These are phyloP conservation scores for Autographa pulchrina DNA, from an alignment of 2,888 invertebrate species.

Conservation along the genomic window DNA sequence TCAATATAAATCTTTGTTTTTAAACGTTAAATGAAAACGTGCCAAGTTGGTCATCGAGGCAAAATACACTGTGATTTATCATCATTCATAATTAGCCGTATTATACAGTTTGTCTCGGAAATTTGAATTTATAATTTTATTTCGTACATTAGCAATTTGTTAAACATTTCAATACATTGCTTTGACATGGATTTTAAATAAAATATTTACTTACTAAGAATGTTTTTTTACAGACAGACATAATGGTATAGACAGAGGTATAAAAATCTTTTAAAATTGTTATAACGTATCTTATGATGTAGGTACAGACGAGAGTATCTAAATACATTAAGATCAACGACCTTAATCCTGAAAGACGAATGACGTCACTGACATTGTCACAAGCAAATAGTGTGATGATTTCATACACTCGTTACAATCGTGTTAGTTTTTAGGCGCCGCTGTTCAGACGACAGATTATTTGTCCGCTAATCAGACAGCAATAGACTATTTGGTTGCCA, in stretches of 20 bases:
- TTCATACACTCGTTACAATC: neutral
- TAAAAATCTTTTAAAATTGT: too few species aligned
- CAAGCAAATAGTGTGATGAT: neutral
- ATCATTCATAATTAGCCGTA: neutral
- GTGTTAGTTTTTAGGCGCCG: neutral
- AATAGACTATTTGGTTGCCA: too few species aligned
- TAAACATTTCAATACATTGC: too few species aligned
- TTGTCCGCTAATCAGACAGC: too few species aligned
- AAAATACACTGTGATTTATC: neutral
- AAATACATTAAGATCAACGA: slow-evolving; percentile 16
- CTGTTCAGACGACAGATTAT: too few species aligned
- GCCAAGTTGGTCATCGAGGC: slow-evolving; percentile 4
- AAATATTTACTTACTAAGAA: too few species aligned
- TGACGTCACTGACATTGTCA: slow-evolving; percentile 9
- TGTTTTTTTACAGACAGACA: too few species aligned
- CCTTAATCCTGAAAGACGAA: slow-evolving; percentile 12
- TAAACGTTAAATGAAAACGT: neutral
- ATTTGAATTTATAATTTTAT: too few species aligned
- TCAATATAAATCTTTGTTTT: neutral
- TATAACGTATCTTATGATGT: neutral
- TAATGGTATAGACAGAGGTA: too few species aligned
- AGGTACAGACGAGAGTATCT: neutral
- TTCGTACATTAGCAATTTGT: too few species aligned
- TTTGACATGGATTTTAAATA: too few species aligned
- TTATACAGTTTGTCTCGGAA: neutral